phyloP scores from a whole-genome alignment of 2,888 invertebrate genomes.

The Rotaria socialis region DNA sequence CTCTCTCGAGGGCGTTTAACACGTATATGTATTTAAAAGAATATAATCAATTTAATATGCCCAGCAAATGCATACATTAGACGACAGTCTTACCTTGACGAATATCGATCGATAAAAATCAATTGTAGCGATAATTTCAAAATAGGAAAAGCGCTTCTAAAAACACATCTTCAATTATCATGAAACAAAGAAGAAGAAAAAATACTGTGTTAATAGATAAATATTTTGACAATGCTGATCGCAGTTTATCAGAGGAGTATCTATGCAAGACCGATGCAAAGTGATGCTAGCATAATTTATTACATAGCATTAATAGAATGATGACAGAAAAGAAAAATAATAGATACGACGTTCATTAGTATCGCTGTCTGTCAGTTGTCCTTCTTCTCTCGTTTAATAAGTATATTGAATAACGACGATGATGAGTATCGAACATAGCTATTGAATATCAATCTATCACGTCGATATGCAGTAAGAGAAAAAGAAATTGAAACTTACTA shows the following conservation, averaged over 20 bases:
- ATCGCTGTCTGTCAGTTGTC: background rate
- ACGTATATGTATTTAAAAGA: background rate
- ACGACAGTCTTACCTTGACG: background rate
- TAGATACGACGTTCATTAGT: background rate
- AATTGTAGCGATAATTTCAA: background rate
- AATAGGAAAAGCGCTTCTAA: background rate
- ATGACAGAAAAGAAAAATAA: background rate
- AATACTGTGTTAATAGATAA: background rate
- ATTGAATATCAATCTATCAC: conserved; percentile 10
- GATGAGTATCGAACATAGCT: background rate
- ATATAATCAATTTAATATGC: background rate
- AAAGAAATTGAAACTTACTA: background rate
- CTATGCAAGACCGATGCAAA: background rate
- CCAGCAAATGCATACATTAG: background rate
- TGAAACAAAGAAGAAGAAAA: background rate
- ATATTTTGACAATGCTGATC: background rate
- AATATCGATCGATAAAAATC: background rate
- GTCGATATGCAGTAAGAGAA: background rate
- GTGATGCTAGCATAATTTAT: background rate
- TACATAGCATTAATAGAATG: background rate
- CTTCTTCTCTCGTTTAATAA: background rate
- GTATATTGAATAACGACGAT: background rate
- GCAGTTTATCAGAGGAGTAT: background rate
- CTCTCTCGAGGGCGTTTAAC: background rate
- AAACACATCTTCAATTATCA: background rate